Evolutionary conservation across 2,797 vertebrate genomes (phyloP).

Genomic region (Enteromius anoplus): DNA sequence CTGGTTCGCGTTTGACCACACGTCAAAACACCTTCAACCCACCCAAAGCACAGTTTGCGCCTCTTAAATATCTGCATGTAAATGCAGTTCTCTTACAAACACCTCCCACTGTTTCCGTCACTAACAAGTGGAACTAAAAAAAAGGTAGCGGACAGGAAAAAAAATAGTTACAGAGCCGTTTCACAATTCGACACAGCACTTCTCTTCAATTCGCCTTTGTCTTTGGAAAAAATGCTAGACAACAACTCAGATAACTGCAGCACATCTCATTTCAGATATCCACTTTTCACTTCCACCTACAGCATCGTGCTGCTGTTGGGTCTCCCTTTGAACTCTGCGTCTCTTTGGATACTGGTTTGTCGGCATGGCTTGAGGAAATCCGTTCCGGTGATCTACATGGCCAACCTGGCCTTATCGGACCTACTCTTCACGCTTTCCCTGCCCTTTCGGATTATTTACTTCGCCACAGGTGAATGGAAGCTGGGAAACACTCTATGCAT

Average conservation of each 20-base stretch:
- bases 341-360: conserved; percentile 52
- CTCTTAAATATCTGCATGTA: not conserved
- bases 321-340: conserved; percentile 54
- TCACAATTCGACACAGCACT: not conserved
- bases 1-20: not conserved
- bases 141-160: not conserved
- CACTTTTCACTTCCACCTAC: conserved; percentile 56
- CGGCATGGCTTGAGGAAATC: conserved; percentile 46
- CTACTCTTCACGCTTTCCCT: conserved; percentile 54
- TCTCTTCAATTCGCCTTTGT: not conserved
- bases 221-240: not conserved
- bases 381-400: conserved; percentile 55
- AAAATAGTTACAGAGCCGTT: not conserved
- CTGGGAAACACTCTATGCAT: conserved; percentile 49
- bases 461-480: conserved; percentile 30
- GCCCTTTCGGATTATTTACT: conserved; percentile 58
- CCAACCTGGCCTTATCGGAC: conserved; percentile 59
- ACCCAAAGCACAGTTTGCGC: too few relatives aligned
- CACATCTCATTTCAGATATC: conserved; percentile 44
- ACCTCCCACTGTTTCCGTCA: conserved; percentile 57
- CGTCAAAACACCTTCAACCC: not conserved
- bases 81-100: not conserved
- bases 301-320: conserved; percentile 53
- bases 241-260: conserved; percentile 25
- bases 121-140: conserved; percentile 18